These are phyloP conservation scores for Punctoribates punctum DNA, from an alignment of 2,888 invertebrate species.

Conservation along the genomic window DNA sequence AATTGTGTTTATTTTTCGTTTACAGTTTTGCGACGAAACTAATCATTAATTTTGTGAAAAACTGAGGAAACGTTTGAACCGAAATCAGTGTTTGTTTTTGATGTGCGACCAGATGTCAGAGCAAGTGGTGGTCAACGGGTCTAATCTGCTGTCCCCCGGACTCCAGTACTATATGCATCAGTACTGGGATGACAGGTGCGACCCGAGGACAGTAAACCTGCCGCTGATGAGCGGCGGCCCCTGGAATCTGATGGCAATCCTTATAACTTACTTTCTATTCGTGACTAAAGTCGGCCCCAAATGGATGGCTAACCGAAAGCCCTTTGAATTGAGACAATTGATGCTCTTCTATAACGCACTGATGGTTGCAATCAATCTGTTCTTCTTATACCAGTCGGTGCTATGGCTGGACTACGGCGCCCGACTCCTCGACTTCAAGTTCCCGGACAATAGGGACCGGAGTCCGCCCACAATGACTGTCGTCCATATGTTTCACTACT, in stretches of 20 bases:
- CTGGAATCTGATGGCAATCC: conserved; percentile 32
- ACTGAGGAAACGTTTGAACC: no score
- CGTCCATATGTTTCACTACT: conserved; percentile 18
- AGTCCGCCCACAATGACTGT: background rate
- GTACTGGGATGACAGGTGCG: conserved; percentile 34
- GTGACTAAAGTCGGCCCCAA: conserved; percentile 27
- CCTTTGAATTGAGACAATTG: conserved; percentile 23
- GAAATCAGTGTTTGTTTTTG: no score
- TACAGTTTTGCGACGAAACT: no score
- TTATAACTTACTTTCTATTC: conserved; percentile 1
- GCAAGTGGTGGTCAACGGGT: no score
- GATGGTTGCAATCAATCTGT: conserved; percentile 28
- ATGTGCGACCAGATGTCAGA: no score
- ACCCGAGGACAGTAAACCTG: conserved; percentile 14
- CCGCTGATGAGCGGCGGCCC: conserved; percentile 39
- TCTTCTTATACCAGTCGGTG: conserved; percentile 35
- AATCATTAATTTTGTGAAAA: no score
- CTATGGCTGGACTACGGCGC: conserved; percentile 35
- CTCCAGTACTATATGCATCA: conserved; percentile 11
- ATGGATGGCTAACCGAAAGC: conserved; percentile 29
- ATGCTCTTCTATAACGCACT: conserved; percentile 32
- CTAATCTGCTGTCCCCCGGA: background rate
- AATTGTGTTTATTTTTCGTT: no score
- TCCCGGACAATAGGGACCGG: conserved; percentile 20
- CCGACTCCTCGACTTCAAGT: conserved; percentile 28